Evolutionary conservation across 2,797 vertebrate genomes (phyloP).

Genomic region (Alauda arvensis): DNA sequence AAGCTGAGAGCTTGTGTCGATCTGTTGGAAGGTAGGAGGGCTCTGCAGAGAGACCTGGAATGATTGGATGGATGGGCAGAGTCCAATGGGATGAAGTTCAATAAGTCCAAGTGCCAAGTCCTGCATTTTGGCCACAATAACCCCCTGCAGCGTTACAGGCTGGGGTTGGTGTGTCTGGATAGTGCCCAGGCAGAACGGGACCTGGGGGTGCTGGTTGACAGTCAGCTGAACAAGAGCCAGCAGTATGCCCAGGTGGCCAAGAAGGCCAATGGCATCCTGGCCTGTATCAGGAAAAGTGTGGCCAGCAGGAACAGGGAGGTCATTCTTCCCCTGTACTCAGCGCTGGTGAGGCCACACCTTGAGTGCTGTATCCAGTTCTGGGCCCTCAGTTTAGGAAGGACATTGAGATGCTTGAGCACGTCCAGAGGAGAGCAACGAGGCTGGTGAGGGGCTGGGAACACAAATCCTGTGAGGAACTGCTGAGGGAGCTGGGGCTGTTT

Average conservation of each 20-base stretch:
- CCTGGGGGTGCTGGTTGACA: background rate
- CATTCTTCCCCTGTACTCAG: rapidly evolving
- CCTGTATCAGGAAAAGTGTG: background rate
- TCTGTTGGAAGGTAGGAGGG: background rate
- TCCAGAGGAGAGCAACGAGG: background rate
- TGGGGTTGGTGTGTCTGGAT: background rate
- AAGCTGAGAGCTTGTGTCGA: rapidly evolving
- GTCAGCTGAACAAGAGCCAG: background rate
- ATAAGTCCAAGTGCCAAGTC: background rate
- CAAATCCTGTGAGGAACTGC: rapidly evolving
- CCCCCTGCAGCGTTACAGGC: background rate
- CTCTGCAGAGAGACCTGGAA: background rate
- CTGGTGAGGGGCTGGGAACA: background rate
- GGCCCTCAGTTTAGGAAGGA: background rate
- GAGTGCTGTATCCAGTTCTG: background rate
- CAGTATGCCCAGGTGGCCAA: background rate
- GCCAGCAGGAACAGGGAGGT: background rate
- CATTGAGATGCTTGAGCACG: rapidly evolving
- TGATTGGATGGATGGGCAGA: background rate
- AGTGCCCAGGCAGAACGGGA: background rate
- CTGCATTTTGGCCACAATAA: background rate
- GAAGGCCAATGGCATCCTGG: background rate
- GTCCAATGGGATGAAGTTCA: background rate
- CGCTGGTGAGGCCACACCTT: background rate
- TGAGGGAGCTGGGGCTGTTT: background rate